These are phyloP conservation scores for Harlomillsia oculata DNA, from an alignment of 1,140 invertebrate genomes.

Conservation along the genomic window DNA sequence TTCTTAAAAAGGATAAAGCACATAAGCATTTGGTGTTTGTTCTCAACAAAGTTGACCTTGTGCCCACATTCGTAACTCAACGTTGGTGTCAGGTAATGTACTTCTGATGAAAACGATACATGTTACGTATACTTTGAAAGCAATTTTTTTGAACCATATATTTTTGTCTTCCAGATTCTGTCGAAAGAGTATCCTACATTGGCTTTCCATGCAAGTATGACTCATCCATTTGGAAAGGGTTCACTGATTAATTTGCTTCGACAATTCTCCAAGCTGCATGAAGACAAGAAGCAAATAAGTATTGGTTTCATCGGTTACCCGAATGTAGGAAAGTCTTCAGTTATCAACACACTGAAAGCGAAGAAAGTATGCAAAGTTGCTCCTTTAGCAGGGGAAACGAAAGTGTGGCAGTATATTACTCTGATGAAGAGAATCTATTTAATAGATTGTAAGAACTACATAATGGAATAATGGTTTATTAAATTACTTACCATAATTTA, in stretches of 20 bases:
- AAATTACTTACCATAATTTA: too few species aligned
- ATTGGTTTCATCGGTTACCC: slow-evolving; percentile 99
- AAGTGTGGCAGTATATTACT: slow-evolving; percentile 99
- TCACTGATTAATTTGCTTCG: slow-evolving; percentile 90
- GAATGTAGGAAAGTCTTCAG: slow-evolving; percentile 96
- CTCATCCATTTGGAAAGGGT: slow-evolving; percentile 97
- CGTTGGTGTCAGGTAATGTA: slow-evolving; percentile 70
- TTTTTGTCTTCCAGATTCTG: slow-evolving; percentile 48
- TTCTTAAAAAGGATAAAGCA: slow-evolving; percentile 75
- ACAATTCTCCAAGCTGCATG: slow-evolving; percentile 91
- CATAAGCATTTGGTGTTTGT: slow-evolving; percentile 93
- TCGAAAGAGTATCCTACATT: slow-evolving; percentile 85
- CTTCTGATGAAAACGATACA: too few species aligned
- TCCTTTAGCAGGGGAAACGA: slow-evolving; percentile 97
- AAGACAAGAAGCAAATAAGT: slow-evolving; percentile 95
- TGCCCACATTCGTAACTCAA: slow-evolving; percentile 87
- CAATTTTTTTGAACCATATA: slow-evolving; percentile 41
- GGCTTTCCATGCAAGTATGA: slow-evolving; percentile 95
- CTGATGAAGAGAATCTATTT: slow-evolving; percentile 94
- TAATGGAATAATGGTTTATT: too few species aligned
- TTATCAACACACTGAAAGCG: slow-evolving; percentile 90
- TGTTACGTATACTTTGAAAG: slow-evolving; percentile 47
- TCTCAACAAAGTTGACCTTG: slow-evolving; percentile 77
- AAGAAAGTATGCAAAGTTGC: slow-evolving; percentile 98
- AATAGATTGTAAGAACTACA: slow-evolving; percentile 99